Conservation (phyloP, 1,140 invertebrate species). For the Chlorops oryzae region DNA sequence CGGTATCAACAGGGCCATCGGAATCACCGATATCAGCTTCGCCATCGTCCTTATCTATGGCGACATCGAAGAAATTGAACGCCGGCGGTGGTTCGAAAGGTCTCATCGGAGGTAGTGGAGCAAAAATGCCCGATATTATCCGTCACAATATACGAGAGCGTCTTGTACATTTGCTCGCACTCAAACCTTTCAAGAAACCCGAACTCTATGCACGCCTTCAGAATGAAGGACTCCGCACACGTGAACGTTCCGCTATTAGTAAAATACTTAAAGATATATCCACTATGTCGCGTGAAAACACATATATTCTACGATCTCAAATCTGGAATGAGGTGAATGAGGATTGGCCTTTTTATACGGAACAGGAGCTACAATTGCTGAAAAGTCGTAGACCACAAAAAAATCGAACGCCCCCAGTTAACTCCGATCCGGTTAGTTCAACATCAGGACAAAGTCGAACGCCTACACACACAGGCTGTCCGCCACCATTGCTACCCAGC, state of each 20-base stretch:
- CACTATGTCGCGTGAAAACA: constrained; percentile 70
- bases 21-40: constrained; percentile 15
- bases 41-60: constrained; percentile 15
- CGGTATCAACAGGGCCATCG: constrained; percentile 28
- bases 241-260: constrained; percentile 67
- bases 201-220: constrained; percentile 74
- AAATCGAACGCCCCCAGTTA: constrained; percentile 80
- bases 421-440: constrained; percentile 64
- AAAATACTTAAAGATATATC: constrained; percentile 74
- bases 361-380: constrained; percentile 77
- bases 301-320: constrained; percentile 75
- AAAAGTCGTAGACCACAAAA: constrained; percentile 83
- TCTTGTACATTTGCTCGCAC: constrained; percentile 84
- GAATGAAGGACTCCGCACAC: constrained; percentile 80
- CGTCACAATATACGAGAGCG: constrained; percentile 57
- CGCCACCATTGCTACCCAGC: constrained; percentile 51
- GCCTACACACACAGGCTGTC: constrained; percentile 61
- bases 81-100: constrained; percentile 1
- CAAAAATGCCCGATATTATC: constrained; percentile 39
- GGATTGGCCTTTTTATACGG: constrained; percentile 89
- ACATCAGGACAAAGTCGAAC: constrained; percentile 61
- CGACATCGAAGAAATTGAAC: constrained; percentile 12
- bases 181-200: constrained; percentile 87
- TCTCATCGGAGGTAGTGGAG: constrained; percentile 15
- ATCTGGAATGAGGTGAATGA: constrained; percentile 89